These are phyloP conservation scores for Barbus barbus DNA, from an alignment of 2,113 vertebrate species.

Conservation along the genomic window DNA sequence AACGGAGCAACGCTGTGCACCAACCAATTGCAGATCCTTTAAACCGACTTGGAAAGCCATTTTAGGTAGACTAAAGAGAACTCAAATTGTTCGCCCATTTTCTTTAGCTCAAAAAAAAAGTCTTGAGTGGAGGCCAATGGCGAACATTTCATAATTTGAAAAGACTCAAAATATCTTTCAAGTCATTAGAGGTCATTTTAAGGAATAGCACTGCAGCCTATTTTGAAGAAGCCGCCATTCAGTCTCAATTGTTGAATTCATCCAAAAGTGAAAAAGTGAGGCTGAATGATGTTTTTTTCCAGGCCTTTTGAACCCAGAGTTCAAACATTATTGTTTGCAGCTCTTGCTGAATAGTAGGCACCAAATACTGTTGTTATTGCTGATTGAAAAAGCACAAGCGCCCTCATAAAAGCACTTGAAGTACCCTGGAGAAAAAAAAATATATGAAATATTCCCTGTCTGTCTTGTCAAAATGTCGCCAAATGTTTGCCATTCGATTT, in stretches of 20 bases:
- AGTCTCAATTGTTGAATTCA: constrained; percentile 58
- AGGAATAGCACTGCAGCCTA: constrained; percentile 56
- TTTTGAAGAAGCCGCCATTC: constrained; percentile 63
- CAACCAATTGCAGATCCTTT: constrained; percentile 47
- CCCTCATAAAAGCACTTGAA: constrained; percentile 66
- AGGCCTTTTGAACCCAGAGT: constrained; percentile 71
- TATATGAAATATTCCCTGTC: constrained; percentile 70
- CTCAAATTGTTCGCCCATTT: constrained; percentile 64
- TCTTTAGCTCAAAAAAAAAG: constrained; percentile 55
- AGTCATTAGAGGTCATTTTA: constrained; percentile 70
- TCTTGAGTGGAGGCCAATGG: constrained; percentile 60
- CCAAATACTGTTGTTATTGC: constrained; percentile 74
- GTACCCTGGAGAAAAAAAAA: constrained; percentile 67
- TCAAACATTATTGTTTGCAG: constrained; percentile 74
- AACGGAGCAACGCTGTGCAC: not conserved
- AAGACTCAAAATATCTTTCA: constrained; percentile 67
- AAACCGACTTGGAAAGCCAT: constrained; percentile 53
- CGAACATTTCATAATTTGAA: constrained; percentile 60
- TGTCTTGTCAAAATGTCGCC: constrained; percentile 70
- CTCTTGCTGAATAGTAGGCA: constrained; percentile 64
- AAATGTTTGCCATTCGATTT: constrained; percentile 56
- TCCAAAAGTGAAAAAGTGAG: constrained; percentile 51
- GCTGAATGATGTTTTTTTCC: constrained; percentile 61
- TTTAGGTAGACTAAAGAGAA: constrained; percentile 55
- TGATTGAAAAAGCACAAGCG: constrained; percentile 78